phyloP scores from a whole-genome alignment of 2,888 invertebrate genomes.

The Drosophila mimica region DNA sequence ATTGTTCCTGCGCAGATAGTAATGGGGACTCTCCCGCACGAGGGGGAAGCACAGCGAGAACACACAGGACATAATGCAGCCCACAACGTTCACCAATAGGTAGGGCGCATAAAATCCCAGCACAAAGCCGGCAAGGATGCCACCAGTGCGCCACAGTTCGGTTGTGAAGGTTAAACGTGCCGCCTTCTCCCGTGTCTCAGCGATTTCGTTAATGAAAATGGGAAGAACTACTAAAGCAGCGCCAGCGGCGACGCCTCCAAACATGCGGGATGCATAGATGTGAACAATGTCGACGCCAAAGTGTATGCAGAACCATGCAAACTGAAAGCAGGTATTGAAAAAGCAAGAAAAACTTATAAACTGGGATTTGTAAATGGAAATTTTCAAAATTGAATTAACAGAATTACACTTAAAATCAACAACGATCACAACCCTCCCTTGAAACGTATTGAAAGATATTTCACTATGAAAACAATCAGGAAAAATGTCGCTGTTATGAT shows the following conservation, averaged over 20 bases:
- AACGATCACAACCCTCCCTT: no score
- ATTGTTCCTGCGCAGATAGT: slow-evolving; percentile 70
- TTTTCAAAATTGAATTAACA: not conserved
- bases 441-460: no score
- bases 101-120: slow-evolving; percentile 72
- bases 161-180: slow-evolving; percentile 71
- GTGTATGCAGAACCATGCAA: slow-evolving; percentile 80
- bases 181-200: slow-evolving; percentile 66
- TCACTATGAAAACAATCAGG: not conserved
- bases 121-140: slow-evolving; percentile 75
- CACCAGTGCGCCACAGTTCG: slow-evolving; percentile 74
- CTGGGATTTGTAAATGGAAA: not conserved
- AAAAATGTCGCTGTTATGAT: not conserved
- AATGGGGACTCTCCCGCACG: slow-evolving; percentile 82
- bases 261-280: slow-evolving; percentile 79
- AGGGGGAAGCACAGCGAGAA: slow-evolving; percentile 82
- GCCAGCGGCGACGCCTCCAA: slow-evolving; percentile 80
- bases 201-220: slow-evolving; percentile 80
- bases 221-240: slow-evolving; percentile 78
- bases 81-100: slow-evolving; percentile 67
- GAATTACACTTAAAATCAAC: not conserved
- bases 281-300: slow-evolving; percentile 81
- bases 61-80: slow-evolving; percentile 66
- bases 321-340: slow-evolving; percentile 51
- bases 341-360: not conserved